phyloP scores from a whole-genome alignment of 2,888 invertebrate genomes.

The Diloba caeruleocephala region DNA sequence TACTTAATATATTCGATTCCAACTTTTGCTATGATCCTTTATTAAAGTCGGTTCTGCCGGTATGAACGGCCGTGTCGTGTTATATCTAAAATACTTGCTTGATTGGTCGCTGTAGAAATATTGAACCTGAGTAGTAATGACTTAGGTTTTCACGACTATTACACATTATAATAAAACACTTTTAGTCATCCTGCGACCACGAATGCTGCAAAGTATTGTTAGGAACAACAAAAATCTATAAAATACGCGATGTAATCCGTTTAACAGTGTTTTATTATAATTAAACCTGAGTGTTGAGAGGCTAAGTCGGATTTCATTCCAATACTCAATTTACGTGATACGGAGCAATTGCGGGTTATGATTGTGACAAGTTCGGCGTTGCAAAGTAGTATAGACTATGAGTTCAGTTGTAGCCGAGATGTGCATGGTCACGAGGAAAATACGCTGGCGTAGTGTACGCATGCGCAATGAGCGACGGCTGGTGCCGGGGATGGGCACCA shows the following conservation, averaged over 20 bases:
- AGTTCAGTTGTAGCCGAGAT: conserved; percentile 52
- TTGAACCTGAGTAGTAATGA: no score
- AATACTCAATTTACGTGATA: conserved; percentile 20
- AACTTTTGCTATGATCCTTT: conserved; percentile 28
- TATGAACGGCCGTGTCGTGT: conserved; percentile 5
- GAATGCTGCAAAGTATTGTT: no score
- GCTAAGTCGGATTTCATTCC: neutral
- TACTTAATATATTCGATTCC: conserved; percentile 41
- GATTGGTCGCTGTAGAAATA: conserved; percentile 26
- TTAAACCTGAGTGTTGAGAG: conserved; percentile 9
- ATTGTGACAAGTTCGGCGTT: conserved; percentile 29
- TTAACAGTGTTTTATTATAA: no score
- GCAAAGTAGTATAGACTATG: conserved; percentile 43
- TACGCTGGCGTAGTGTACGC: conserved; percentile 82
- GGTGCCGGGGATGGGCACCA: conserved; percentile 33
- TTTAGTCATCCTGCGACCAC: no score
- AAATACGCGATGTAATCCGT: no score
- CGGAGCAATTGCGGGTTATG: conserved; percentile 17
- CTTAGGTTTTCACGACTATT: no score
- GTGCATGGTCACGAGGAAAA: conserved; percentile 78
- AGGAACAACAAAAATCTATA: no score
- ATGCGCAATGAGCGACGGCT: conserved; percentile 69
- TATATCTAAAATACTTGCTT: conserved; percentile 21
- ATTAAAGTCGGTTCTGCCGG: conserved; percentile 10
- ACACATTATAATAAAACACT: no score